These are phyloP conservation scores for Drosophila biarmipes DNA, from an alignment of 1,140 invertebrate species.

Conservation along the genomic window DNA sequence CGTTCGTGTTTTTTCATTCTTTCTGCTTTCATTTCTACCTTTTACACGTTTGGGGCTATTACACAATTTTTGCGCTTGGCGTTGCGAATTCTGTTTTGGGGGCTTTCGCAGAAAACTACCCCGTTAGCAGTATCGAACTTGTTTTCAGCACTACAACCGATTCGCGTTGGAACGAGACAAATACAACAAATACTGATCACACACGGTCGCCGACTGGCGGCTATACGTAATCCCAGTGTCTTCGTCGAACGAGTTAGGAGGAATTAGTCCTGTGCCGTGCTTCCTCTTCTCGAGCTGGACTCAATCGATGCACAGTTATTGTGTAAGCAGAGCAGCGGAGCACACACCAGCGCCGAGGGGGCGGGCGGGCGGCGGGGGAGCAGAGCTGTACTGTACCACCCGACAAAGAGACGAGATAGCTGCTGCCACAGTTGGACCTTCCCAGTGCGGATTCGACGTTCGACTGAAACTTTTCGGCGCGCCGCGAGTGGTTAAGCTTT, in stretches of 20 bases:
- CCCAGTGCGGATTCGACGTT: conserved; percentile 83
- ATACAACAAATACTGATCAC: conserved; percentile 70
- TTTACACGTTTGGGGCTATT: conserved; percentile 74
- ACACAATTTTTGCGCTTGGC: conserved; percentile 75
- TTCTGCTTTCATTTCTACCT: conserved; percentile 62
- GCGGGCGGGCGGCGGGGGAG: conserved; percentile 68
- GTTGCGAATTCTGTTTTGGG: conserved; percentile 65
- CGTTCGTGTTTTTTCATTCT: conserved; percentile 10
- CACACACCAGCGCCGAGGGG: conserved; percentile 71
- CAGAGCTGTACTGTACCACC: conserved; percentile 79
- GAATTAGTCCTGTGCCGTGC: conserved; percentile 70
- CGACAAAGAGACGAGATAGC: conserved; percentile 80
- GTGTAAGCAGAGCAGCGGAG: conserved; percentile 74
- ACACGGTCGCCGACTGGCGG: conserved; percentile 40
- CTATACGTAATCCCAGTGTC: conserved; percentile 22
- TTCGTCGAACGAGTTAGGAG: conserved; percentile 39
- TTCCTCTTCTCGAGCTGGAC: conserved; percentile 66
- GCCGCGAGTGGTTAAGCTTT: conserved; percentile 84
- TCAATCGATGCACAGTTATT: conserved; percentile 82
- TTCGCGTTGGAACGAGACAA: conserved; percentile 51
- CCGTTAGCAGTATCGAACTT: conserved; percentile 65
- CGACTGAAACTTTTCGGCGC: conserved; percentile 84
- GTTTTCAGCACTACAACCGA: conserved; percentile 60
- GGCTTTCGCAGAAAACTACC: conserved; percentile 76
- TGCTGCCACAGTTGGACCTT: conserved; percentile 82